Evolutionary conservation across 1,140 invertebrate genomes (phyloP), one percentile per base, ranked within the genome.

Genomic region (Melitaea cinxia): DNA sequence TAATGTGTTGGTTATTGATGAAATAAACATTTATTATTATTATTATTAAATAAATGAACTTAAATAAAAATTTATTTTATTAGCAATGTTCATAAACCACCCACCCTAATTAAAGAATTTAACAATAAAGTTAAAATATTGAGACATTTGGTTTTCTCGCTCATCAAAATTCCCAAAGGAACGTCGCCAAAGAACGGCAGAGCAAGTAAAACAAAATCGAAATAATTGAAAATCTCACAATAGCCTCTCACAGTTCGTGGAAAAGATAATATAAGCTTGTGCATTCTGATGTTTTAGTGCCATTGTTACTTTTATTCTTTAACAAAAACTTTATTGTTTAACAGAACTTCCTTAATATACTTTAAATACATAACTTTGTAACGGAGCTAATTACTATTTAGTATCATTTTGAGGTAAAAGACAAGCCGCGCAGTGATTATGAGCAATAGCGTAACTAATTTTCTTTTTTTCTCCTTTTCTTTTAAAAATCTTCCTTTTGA

Each of bases 141-240:
- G 12, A 47, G 23, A 47, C 12, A 47, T 47, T 47, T 23, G n/a
- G 9, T 23, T 9, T 47, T 23, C 42, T 21, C 19, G 42, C 42
- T 47, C 42, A 21, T 47, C 9, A 23, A 4, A 47, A 23, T 47
- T 47, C 42, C 23, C 2, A 47, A 47, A 4, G 12, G 21, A 47
- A 47, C 42, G 21, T 47, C 12, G 42, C 42, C n/a, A 19, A 42
- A 56, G 50, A 53, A 9, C 42, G 19, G 45, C 14, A 56, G 54
- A 14, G 35, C 23, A 42, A 56, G 54, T 42, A 6, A 42, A 56
- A 42, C 24, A 28, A 56, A 56, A 56, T 56, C 33, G 53, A 56
- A 56, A 12, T 56, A 45, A 56, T 56, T 42, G 45, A 56, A 56
- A 56, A 56, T 42, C 19, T 42, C 1, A 56, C 35, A 56, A 56